Percentiles rank a stretch among this genome's conserved stretches.
These are phyloP conservation scores for Bombus cullumanus DNA, from an alignment of 1,140 invertebrate species.

Conservation along the genomic window DNA sequence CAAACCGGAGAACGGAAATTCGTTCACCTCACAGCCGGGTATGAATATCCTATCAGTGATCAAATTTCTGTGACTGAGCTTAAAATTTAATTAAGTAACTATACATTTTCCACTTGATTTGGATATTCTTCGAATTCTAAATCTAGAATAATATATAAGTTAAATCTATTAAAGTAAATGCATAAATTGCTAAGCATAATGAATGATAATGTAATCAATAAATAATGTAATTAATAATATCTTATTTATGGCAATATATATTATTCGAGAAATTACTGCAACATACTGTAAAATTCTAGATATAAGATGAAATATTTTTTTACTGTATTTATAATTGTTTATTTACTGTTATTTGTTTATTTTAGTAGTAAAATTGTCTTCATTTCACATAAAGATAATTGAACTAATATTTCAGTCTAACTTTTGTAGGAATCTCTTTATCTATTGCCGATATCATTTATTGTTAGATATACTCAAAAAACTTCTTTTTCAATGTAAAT, in stretches of 20 bases:
- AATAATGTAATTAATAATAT: not conserved
- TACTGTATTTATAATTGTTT: not conserved
- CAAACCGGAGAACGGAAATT: conserved; percentile 29
- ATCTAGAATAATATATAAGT: no score
- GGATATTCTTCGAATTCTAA: not conserved
- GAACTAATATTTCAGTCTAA: not conserved
- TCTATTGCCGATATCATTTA: not conserved
- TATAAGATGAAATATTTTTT: not conserved
- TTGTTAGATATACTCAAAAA: no score
- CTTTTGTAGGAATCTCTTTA: not conserved
- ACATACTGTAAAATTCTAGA: not conserved
- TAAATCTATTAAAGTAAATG: no score
- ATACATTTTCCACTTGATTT: not conserved
- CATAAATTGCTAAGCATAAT: no score
- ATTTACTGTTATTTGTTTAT: no score
- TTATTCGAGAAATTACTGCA: not conserved
- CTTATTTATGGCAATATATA: not conserved
- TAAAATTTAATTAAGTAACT: not conserved
- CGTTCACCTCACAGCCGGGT: not conserved
- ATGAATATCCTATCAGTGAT: not conserved
- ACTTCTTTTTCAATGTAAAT: no score
- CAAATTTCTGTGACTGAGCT: not conserved
- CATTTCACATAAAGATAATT: not conserved
- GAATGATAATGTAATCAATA: not conserved
- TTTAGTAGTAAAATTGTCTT: no score